These are phyloP conservation scores for Onychostoma macrolepis DNA, from an alignment of 2,113 vertebrate species.

Conservation along the genomic window DNA sequence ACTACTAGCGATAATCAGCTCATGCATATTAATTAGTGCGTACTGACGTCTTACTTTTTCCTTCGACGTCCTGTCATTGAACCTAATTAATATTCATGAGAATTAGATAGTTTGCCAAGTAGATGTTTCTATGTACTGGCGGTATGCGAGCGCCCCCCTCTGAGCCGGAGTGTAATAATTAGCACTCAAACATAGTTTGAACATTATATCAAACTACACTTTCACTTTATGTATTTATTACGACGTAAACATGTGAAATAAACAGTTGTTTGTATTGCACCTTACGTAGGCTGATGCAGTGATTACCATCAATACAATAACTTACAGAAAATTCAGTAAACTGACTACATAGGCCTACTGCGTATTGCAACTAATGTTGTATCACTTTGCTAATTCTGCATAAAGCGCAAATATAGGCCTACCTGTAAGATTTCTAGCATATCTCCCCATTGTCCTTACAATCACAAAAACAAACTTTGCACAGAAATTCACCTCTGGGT, in stretches of 20 bases:
- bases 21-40: background rate
- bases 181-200: too few relatives aligned
- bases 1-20: background rate
- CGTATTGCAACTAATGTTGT: too few relatives aligned
- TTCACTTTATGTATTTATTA: too few relatives aligned
- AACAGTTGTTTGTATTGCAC: too few relatives aligned
- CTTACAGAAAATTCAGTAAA: too few relatives aligned
- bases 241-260: too few relatives aligned
- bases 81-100: constrained; percentile 20
- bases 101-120: background rate
- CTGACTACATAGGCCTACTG: too few relatives aligned
- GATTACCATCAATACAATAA: too few relatives aligned
- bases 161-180: background rate
- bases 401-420: too few relatives aligned
- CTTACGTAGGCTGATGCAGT: too few relatives aligned
- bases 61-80: background rate
- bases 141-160: background rate
- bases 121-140: background rate
- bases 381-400: too few relatives aligned
- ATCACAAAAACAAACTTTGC: background rate
- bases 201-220: too few relatives aligned
- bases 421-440: background rate
- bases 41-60: background rate
- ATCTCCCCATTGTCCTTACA: background rate
- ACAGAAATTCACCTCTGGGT: background rate